phyloP scores from a whole-genome alignment of 2,888 invertebrate species.

The Amblyjoppa proteus region DNA sequence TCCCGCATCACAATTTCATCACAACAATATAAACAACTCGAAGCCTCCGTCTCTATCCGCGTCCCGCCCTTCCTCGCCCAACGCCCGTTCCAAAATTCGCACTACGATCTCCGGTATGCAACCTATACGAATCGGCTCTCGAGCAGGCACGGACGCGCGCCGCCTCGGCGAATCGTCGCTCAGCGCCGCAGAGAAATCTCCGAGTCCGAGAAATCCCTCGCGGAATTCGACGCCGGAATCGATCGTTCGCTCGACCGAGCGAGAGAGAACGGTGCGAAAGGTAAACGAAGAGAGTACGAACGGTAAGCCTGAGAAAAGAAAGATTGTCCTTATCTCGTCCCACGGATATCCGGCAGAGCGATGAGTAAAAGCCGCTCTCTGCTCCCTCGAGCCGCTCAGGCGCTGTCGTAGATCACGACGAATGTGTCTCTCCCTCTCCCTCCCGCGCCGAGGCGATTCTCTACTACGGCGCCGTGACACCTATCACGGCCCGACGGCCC shows the following conservation, averaged over 20 bases:
- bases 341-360: conserved; percentile 52
- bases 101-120: conserved; percentile 49
- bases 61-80: background rate
- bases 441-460: background rate
- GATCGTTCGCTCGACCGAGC: conserved; percentile 28
- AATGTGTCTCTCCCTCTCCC: background rate
- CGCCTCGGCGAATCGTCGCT: background rate
- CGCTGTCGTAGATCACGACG: background rate
- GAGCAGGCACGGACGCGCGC: background rate
- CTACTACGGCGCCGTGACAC: background rate
- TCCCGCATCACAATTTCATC: conserved; percentile 75
- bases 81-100: conserved; percentile 52
- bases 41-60: conserved; percentile 20
- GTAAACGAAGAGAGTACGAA: background rate
- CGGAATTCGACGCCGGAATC: background rate
- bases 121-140: conserved; percentile 1
- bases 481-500: too few relatives aligned
- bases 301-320: background rate
- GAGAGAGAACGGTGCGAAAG: background rate
- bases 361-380: background rate
- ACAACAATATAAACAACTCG: conserved; percentile 77
- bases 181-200: background rate
- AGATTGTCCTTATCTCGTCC: conserved; percentile 38
- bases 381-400: background rate
- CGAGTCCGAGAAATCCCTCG: background rate